Base-by-base conservation (phyloP, 2,888 invertebrate species). In the Sinodicranocentrus sp. region DNA sequence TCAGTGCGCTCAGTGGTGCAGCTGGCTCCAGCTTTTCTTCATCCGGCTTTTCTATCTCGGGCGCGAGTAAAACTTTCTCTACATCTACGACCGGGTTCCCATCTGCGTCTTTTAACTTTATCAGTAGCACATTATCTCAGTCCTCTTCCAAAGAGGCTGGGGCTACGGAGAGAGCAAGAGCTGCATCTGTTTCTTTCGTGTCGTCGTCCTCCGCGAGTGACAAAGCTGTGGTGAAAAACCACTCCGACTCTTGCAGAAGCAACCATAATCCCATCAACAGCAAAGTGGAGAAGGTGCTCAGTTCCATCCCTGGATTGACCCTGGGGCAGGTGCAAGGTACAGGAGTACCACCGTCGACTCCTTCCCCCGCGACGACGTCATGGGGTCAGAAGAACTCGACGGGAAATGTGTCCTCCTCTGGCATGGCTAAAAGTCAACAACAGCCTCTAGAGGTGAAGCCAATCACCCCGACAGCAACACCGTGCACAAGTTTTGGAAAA, bases 281-380 rank as follows among this genome's bases (percentile, higher is more conserved):
- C 85, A 86, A 85, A 84, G 85, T 85, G 84, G 86, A 79, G 83
- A 85, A 84, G 82, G 86, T 85, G 61, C 61, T 86, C 21, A 83
- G 73, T 61, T 85, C 85, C 43, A 85, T 82, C 52, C 83, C 85
- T 39, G 85, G 84, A 59, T 68, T 85, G 85, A 84, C 76, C 82
- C 86, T 87, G 86, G 86, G 87, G 79, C 87, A 87, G 67, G 85
- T 63, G 77, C 87, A 87, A 82, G 85, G 84, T 59, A 76, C 84
- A 59, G 68, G 71, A 75, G 83, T 77, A 43, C 77, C 84, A 63
- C 70, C 70, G 59, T 48, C 73, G 23, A 59, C 67, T 76, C 63
- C 80, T n/a, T 76, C 75, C 21, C 67, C 82, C 44, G 63, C 76
- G 15, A 15, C 72, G 19, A 54, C 70, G 13, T 39, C 84, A 73